Evolutionary conservation across 2,113 vertebrate genomes (phyloP).

Genomic region (Puffinus mauretanicus): DNA sequence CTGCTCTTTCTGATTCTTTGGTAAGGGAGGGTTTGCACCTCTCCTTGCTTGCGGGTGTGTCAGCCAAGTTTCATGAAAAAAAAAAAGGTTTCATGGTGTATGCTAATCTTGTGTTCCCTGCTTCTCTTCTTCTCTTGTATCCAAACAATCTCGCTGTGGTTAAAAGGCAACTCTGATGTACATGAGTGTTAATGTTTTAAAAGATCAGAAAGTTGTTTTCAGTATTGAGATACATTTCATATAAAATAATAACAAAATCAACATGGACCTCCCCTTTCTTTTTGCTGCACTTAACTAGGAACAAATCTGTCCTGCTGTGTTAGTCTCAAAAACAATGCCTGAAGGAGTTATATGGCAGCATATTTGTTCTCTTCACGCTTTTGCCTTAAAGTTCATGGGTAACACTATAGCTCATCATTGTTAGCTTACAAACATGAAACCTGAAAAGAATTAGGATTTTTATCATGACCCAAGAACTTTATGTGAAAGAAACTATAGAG

Average conservation of each 20-base stretch:
- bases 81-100: accelerated
- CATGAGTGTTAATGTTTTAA: background rate
- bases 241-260: background rate
- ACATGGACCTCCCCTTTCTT: background rate
- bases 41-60: background rate
- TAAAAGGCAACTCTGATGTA: background rate
- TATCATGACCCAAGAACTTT: background rate
- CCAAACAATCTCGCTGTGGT: background rate
- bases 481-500: background rate
- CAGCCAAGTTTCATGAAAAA: background rate
- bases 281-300: background rate
- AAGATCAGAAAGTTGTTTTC: background rate
- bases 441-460: background rate
- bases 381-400: background rate
- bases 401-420: background rate
- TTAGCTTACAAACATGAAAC: background rate
- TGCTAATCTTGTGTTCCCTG: background rate
- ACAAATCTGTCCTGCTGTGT: background rate
- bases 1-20: background rate
- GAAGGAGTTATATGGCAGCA: background rate
- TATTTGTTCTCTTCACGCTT: background rate
- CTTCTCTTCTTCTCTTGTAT: background rate
- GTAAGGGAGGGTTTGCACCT: background rate
- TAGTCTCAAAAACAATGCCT: background rate
- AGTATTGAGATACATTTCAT: background rate